phyloP scores from a whole-genome alignment of 2,113 vertebrate genomes.

The Malaclemys terrapin region DNA sequence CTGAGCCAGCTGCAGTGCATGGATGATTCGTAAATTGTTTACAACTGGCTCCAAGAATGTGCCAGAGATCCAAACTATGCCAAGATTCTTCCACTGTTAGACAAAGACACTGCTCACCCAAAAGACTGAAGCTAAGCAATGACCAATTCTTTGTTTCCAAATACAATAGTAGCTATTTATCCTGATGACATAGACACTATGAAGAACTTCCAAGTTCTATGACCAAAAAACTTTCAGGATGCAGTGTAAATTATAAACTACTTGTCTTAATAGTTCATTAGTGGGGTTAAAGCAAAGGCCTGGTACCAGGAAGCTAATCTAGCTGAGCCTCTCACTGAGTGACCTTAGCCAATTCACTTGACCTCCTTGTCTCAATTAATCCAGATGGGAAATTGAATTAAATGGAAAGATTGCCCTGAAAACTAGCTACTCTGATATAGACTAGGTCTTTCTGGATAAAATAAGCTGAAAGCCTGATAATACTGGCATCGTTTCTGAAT shows the following conservation, averaged over 20 bases:
- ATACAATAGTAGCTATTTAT: not conserved
- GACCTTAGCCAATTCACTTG: not conserved
- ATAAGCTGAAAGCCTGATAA: not conserved
- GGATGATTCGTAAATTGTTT: not conserved
- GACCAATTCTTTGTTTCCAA: not conserved
- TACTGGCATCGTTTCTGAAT: not conserved
- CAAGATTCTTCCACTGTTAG: not conserved
- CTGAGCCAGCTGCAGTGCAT: conserved; percentile 35
- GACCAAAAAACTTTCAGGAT: conserved; percentile 3
- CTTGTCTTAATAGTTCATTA: not conserved
- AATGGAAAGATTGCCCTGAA: not conserved
- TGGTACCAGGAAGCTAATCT: not conserved
- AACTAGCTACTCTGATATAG: not conserved
- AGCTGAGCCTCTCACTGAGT: not conserved
- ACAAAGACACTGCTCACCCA: conserved; percentile 22
- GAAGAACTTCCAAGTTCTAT: not conserved
- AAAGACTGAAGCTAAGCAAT: not conserved
- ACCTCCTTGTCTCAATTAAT: not conserved
- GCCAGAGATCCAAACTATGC: not conserved
- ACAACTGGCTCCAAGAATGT: not conserved
- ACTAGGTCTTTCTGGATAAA: not conserved
- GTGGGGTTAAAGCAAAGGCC: not conserved
- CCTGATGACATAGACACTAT: not conserved
- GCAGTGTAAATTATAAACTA: not conserved
- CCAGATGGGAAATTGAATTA: not conserved